Evolutionary conservation across 2,113 vertebrate species (phyloP).

Genomic region (Hemichromis elongatus): DNA sequence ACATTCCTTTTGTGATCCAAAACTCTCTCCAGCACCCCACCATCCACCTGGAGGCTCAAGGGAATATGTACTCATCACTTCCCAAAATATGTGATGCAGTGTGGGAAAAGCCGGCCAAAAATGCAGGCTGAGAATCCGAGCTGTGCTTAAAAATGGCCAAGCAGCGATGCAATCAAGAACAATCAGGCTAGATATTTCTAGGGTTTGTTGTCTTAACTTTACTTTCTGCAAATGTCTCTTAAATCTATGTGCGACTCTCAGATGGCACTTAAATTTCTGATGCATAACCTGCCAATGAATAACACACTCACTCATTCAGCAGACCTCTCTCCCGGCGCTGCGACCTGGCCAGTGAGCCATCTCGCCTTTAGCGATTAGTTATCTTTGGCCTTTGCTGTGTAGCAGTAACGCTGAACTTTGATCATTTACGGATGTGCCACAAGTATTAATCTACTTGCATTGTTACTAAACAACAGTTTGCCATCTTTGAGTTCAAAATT

Average conservation of each 20-base stretch:
- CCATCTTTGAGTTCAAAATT: not conserved
- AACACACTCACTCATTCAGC: not conserved
- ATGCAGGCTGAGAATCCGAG: not conserved
- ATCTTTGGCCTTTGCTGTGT: not conserved
- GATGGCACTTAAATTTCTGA: not conserved
- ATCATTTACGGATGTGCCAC: fast-evolving
- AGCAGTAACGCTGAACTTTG: not conserved
- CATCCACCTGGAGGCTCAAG: not conserved
- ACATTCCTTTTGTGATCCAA: not conserved
- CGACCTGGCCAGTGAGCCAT: not conserved
- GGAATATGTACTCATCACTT: not conserved
- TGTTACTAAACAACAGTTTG: not conserved
- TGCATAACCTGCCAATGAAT: not conserved
- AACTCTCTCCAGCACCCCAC: not conserved
- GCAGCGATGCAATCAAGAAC: not conserved
- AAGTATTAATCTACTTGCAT: not conserved
- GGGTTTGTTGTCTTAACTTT: not conserved
- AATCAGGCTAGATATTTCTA: not conserved
- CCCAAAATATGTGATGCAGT: not conserved
- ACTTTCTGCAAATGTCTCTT: fast-evolving
- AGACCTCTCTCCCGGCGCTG: not conserved
- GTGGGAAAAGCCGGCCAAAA: not conserved
- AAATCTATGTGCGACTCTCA: not conserved
- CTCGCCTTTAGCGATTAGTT: not conserved
- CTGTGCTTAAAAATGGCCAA: not conserved